Conservation (phyloP, 2,888 invertebrate genomes). For the Ectobius pallidus region DNA sequence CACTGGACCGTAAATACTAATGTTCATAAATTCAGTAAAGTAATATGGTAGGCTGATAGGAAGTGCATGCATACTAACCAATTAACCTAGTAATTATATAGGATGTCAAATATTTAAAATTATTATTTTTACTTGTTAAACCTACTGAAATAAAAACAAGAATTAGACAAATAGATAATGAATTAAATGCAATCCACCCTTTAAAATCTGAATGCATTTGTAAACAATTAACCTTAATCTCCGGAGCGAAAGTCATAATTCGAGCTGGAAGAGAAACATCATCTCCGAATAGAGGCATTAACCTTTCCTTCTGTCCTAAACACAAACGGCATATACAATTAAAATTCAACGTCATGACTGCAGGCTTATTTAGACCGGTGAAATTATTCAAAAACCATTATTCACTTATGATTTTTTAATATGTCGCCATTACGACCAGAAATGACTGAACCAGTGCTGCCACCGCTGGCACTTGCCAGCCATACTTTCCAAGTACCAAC, state of each 20-base stretch:
- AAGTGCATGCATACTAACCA: too few relatives aligned
- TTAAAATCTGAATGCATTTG: not conserved
- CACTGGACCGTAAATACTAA: too few relatives aligned
- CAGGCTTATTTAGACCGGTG: not conserved
- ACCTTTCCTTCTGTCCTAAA: slow-evolving; percentile 30
- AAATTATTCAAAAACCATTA: not conserved
- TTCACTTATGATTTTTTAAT: not conserved
- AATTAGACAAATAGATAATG: not conserved
- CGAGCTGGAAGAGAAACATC: slow-evolving; percentile 24
- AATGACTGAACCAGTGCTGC: too few relatives aligned
- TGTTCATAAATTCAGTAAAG: too few relatives aligned
- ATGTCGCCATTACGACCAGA: not conserved
- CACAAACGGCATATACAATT: slow-evolving; percentile 32
- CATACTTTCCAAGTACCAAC: too few relatives aligned
- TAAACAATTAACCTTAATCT: slow-evolving; percentile 32
- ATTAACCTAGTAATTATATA: too few relatives aligned
- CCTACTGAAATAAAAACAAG: too few relatives aligned
- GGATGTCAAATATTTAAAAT: too few relatives aligned
- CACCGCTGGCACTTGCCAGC: too few relatives aligned
- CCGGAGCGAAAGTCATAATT: slow-evolving; percentile 34
- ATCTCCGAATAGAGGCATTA: slow-evolving; percentile 30
- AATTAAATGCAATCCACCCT: too few relatives aligned
- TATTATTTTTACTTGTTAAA: too few relatives aligned
- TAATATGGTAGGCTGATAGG: too few relatives aligned
- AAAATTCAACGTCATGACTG: slow-evolving; percentile 30